These are phyloP conservation scores for Notolepis coatsorum DNA, from an alignment of 2,797 vertebrate species.

Conservation along the genomic window DNA sequence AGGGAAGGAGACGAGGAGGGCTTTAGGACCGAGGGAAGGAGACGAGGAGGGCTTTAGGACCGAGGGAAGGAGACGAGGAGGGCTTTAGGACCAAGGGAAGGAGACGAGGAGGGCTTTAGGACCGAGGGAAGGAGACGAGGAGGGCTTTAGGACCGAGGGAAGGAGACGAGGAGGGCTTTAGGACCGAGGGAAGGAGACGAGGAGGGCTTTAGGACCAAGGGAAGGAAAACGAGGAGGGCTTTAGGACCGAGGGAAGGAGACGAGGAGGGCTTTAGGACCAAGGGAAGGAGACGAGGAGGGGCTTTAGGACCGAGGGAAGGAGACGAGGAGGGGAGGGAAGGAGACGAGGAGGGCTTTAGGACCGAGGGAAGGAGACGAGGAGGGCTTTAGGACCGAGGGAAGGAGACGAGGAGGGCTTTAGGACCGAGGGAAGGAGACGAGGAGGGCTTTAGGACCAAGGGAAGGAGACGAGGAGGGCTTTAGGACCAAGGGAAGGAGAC, in stretches of 20 bases:
- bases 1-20: too few species aligned
- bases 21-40: conserved; percentile 13
- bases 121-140: too few species aligned
- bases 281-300: background rate
- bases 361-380: background rate
- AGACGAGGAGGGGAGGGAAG: background rate
- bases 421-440: background rate
- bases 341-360: background rate
- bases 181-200: too few species aligned
- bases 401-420: background rate
- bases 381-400: background rate
- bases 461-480: background rate
- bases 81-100: too few species aligned
- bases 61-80: background rate
- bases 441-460: background rate
- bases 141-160: too few species aligned
- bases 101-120: too few species aligned
- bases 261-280: too few species aligned
- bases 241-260: background rate
- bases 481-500: conserved; percentile 9
- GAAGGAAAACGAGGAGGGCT: background rate
- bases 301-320: background rate
- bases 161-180: too few species aligned
- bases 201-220: background rate
- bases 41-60: conserved; percentile 17